Evolutionary conservation across 2,797 vertebrate species (phyloP), one percentile per base, ranked within the genome.

Genomic region (Centroberyx gerrardi): DNA sequence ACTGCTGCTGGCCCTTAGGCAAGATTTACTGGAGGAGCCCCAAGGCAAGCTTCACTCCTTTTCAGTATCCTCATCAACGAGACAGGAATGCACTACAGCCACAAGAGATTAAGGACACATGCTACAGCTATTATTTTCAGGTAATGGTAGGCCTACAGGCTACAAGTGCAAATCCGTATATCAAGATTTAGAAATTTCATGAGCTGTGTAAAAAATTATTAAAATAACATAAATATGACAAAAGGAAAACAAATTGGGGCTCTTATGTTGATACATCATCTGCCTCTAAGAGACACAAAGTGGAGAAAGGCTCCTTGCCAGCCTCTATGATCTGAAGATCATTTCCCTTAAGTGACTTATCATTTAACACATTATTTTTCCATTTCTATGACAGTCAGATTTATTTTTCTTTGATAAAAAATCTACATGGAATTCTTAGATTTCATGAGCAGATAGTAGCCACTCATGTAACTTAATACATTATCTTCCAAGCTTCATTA

Each of bases 21-120:
- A 64, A 63, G 66, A 60, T 68, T 78, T 71, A 76, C 40, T 17
- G 15, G 49, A 46, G 60, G 22, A 69, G 67, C 73, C 75, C 68
- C 10, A 7, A 84, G 51, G 56, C 56, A 72, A 15, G 9, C 36
- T 63, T 72, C 15, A 48, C 9, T 29, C 7, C 0, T 29, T 62
- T 42, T 42, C 15, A 27, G 0, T 0, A 31, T 28, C 15, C 38
- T 31, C 59, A 5, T 54, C 12, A 65, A 63, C 8, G 68, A 62
- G 64, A 62, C 17, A 58, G 28, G 2, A 65, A 67, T 29, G n/a
- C 28, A 59, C 13, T 62, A 36, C n/a, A 58, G 8, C 40, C 48
- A 27, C 28, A 59, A 44, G 8, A 22, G 27, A 29, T 18, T 14
- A 40, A 63, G 13, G 8, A 31, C n/a, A n/a, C 6, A 55, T 5